These are phyloP conservation scores for Mantis religiosa DNA, from an alignment of 2,888 invertebrate genomes.

Conservation along the genomic window DNA sequence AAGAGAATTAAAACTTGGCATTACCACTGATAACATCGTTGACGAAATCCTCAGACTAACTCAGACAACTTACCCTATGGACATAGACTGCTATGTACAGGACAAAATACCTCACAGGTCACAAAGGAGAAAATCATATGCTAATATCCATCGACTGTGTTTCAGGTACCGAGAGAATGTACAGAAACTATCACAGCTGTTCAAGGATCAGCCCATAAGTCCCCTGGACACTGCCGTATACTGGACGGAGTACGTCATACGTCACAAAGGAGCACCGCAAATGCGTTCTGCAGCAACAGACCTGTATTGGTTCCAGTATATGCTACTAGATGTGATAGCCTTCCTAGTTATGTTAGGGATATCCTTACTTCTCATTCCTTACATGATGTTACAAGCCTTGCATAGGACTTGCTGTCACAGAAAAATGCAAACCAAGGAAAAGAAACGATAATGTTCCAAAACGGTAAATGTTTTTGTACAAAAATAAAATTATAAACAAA, in stretches of 20 bases:
- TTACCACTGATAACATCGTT: too few species aligned
- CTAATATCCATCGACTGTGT: neutral
- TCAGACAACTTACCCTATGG: too few species aligned
- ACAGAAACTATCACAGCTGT: constrained; percentile 43
- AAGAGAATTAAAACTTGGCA: too few species aligned
- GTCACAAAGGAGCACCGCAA: constrained; percentile 40
- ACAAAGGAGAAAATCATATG: too few species aligned
- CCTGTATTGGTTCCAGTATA: neutral
- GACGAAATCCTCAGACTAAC: too few species aligned
- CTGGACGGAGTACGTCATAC: constrained; percentile 63
- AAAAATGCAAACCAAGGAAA: neutral
- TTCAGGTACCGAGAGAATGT: constrained; percentile 45
- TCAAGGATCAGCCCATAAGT: constrained; percentile 53
- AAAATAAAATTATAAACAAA: too few species aligned
- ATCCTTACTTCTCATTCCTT: neutral
- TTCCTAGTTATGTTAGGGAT: neutral
- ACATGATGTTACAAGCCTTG: neutral
- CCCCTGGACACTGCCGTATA: constrained; percentile 58
- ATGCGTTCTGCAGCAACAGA: neutral
- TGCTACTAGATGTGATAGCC: neutral
- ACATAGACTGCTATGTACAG: too few species aligned
- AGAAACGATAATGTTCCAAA: neutral
- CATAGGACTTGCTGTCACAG: neutral
- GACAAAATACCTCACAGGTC: too few species aligned
- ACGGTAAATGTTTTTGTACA: too few species aligned